Conservation (phyloP, 2,797 vertebrate genomes). For the Neoniphon sammara region DNA sequence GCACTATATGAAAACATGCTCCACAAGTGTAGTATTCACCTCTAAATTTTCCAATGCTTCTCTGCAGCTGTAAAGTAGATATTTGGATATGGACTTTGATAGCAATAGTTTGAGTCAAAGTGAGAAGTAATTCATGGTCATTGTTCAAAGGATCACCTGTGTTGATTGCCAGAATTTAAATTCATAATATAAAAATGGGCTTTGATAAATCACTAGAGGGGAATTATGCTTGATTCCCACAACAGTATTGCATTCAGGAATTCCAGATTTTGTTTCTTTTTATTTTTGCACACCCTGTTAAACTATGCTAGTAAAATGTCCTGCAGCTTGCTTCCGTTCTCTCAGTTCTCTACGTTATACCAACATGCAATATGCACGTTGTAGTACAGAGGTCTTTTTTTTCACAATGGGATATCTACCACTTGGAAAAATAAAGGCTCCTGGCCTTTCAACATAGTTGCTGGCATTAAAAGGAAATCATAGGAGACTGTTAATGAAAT, state of each 20-base stretch:
- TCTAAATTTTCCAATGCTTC: neutral
- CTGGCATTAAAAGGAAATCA: constrained; percentile 25
- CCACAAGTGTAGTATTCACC: neutral
- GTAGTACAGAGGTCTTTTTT: neutral
- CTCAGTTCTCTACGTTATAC: too few species aligned
- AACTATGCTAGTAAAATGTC: constrained; percentile 27
- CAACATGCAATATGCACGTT: too few species aligned
- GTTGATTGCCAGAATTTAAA: neutral
- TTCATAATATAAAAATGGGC: neutral
- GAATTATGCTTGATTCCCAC: neutral
- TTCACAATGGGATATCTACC: constrained; percentile 25
- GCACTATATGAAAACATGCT: neutral
- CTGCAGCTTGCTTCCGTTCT: constrained; percentile 16
- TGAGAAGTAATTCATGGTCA: constrained; percentile 4
- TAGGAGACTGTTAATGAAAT: constrained; percentile 7
- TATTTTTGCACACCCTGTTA: constrained; percentile 35
- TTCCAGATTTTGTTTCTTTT: constrained; percentile 36
- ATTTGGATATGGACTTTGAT: neutral
- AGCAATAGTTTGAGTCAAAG: neutral
- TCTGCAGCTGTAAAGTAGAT: neutral
- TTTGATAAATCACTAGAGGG: neutral
- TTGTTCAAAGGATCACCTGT: constrained; percentile 13
- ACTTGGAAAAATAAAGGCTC: constrained; percentile 18
- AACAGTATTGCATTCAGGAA: neutral
- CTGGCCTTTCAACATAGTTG: constrained; percentile 27